Conservation (phyloP, 35 echinoderm and acorn worm species). For the Anneissia japonica region DNA sequence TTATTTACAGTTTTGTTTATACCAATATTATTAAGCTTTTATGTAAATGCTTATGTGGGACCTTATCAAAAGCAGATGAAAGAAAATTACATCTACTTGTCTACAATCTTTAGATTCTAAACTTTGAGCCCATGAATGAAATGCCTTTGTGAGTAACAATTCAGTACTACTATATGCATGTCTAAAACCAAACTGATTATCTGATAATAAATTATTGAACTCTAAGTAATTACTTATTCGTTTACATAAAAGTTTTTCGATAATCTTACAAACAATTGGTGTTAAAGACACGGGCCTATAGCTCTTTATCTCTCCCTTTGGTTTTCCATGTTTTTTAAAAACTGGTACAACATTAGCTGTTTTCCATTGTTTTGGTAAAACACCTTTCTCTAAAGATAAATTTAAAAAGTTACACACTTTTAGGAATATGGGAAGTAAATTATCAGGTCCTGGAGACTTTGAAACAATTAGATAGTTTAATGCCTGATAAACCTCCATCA, state of each 20-base stretch:
- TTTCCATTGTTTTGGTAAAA: too few species aligned
- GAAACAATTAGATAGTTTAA: not conserved
- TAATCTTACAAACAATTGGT: too few species aligned
- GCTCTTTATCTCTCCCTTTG: too few species aligned
- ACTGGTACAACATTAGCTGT: too few species aligned
- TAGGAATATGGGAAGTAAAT: not conserved
- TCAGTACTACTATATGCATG: not conserved
- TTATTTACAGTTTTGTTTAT: not conserved
- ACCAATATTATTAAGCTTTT: not conserved
- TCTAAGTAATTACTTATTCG: too few species aligned
- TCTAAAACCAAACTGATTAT: not conserved
- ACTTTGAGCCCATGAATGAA: not conserved
- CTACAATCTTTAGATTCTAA: not conserved
- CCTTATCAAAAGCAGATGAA: not conserved
- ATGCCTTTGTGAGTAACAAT: not conserved
- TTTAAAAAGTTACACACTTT: not conserved
- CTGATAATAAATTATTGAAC: not conserved
- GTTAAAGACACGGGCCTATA: too few species aligned
- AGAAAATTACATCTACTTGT: not conserved
- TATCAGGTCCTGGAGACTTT: not conserved
- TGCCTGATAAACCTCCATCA: constrained; percentile 1
- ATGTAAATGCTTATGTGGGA: not conserved
- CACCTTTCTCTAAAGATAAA: too few species aligned
- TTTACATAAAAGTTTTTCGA: too few species aligned
- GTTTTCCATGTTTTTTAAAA: too few species aligned